Evolutionary conservation across 2,797 vertebrate species (phyloP), one percentile per base, ranked within the genome.

Genomic region (Philypnodon macrostomus): DNA sequence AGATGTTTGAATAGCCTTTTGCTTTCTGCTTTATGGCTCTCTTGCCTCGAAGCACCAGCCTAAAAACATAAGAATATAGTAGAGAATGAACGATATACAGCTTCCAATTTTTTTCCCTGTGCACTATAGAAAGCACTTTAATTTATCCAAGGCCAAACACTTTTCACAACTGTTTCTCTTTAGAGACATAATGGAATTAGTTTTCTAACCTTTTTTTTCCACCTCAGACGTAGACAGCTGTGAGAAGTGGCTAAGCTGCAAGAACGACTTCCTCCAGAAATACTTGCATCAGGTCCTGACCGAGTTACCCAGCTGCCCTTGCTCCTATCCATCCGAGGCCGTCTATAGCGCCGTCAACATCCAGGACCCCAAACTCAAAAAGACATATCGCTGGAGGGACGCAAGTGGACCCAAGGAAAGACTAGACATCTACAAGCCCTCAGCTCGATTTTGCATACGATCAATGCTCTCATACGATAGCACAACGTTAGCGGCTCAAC

Each of bases 231-330:
- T 91, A 47, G 94, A 95, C 90, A 92, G 92, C 86, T 95, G 94
- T 63, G 94, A 96, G 63, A 93, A 93, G 78, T 96, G 93, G 93
- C 79, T 96, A 34, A 93, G 85, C 77, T 95, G 95, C 81, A 94
- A 91, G 77, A 95, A 92, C 0, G 90, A 93, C 61, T 94, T 95
- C 85, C 90, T 96, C 12, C 87, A 87, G 68, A 89, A 87, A 70
- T 95, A 96, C 63, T 75, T 95, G 52, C 90, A 91, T 72, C 90
- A 91, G 61, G 90, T 93, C 11, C 83, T 94, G 47, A 91, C 77
- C 0, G 90, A 93, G 52, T 81, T 95, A 40, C 95, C 95, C 79
- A 91, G 90, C 80, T 96, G 94, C 68, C 94, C 93, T 0, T 96
- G 94, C 30, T 65, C 72, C 3, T 95, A 93, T 80, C 93, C 92